Conservation (phyloP, 2,113 vertebrate species). For the Ictalurus punctatus region DNA sequence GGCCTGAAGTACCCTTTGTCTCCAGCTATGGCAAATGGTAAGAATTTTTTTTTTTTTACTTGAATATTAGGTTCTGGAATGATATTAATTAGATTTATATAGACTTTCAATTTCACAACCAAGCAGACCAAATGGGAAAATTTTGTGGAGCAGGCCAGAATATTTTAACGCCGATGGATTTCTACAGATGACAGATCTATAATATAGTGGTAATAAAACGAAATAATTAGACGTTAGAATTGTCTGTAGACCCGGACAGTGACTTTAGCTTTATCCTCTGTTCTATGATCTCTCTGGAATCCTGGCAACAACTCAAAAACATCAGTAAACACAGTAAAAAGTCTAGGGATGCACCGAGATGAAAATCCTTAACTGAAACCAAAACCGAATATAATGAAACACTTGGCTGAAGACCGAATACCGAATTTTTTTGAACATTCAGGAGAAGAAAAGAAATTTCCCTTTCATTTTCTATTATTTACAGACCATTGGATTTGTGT, state of each 20-base stretch:
- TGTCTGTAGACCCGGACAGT: background rate
- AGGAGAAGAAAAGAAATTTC: background rate
- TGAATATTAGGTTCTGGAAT: background rate
- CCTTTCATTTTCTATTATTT: background rate
- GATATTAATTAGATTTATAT: background rate
- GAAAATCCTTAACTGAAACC: no score
- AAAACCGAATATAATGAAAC: no score
- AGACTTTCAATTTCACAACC: background rate
- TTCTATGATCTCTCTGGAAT: background rate
- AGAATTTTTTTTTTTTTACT: background rate
- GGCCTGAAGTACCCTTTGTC: conserved; percentile 83
- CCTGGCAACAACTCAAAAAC: background rate
- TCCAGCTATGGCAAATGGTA: conserved; percentile 76
- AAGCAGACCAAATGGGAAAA: background rate
- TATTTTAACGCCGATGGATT: background rate
- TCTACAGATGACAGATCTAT: background rate
- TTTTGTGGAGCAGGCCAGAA: background rate
- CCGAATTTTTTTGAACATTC: background rate
- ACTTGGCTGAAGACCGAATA: no score
- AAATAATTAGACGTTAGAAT: background rate
- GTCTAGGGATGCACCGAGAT: no score
- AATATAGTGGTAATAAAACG: background rate
- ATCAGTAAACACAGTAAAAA: background rate
- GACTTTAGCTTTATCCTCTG: background rate
- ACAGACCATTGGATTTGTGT: background rate